Evolutionary conservation across 2,113 vertebrate genomes (phyloP), one percentile per base, ranked within the genome.

Genomic region (Tretioscincus oriximinensis): DNA sequence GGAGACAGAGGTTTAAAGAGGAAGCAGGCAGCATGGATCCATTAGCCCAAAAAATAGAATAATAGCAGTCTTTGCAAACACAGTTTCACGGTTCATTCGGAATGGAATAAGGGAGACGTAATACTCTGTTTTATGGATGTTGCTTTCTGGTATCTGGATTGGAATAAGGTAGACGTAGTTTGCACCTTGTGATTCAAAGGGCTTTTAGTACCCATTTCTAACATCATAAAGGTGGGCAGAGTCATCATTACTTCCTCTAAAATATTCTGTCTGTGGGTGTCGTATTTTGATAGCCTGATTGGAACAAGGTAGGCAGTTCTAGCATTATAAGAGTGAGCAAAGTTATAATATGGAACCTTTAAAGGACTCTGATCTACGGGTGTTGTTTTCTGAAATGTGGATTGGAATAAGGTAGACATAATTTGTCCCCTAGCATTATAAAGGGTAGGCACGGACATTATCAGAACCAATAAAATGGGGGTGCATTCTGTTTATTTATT

Each of bases 241-340:
- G 11, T 60, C 31, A 0, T 41, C 60, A 16, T 8, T 2, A 73
- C 70, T 14, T 7, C 5, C 67, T 3, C 41, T 45, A 74, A n/a
- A 82, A 69, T 14, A 83, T 77, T 82, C 81, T 84, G 1, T 45
- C 8, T 69, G 1, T 29, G 35, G 35, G 35, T 41, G 35, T 41
- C 5, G 35, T 41, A 41, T 41, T 41, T 5, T 41, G 35, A 41
- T 41, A 41, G 5, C 35, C 35, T 41, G 35, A 41, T 41, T 41
- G 35, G 35, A 41, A 41, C 35, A 41, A 41, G 35, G 35, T 41
- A 41, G 35, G 35, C 35, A 41, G 35, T 41, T 41, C 35, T 41
- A 41, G 35, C 35, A n/a, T n/a, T n/a, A n/a, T n/a, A 41, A 41
- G 35, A 41, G 35, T 41, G 35, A 41, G 35, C 35, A 41, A 41